These are phyloP conservation scores for Manduca sexta DNA, from an alignment of 1,140 invertebrate species.

Conservation along the genomic window DNA sequence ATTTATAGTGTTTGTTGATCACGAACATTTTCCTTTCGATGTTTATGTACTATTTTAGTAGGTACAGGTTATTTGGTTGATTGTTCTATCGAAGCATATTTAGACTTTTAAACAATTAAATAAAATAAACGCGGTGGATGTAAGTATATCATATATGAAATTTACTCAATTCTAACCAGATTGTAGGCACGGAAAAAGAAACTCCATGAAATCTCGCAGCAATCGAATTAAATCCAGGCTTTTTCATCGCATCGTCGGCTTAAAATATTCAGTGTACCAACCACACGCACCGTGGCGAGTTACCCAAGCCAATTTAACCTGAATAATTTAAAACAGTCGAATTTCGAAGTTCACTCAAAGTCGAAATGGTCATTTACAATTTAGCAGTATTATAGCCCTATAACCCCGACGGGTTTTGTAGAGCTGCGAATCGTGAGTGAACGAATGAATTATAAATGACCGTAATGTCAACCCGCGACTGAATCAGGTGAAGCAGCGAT, in stretches of 20 bases:
- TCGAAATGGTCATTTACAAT: constrained; percentile 57
- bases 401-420: constrained; percentile 36
- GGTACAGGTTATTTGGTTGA: too few species aligned
- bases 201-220: constrained; percentile 18
- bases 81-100: too few species aligned
- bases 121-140: too few species aligned
- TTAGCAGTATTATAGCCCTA: constrained; percentile 58
- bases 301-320: constrained; percentile 47
- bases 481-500: constrained; percentile 9
- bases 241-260: constrained; percentile 14
- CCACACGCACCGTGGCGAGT: constrained; percentile 17
- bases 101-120: too few species aligned
- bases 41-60: too few species aligned
- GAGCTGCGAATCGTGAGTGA: constrained; percentile 31
- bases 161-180: background rate
- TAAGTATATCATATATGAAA: too few species aligned
- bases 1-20: too few species aligned
- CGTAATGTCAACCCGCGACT: constrained; percentile 20
- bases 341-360: constrained; percentile 55
- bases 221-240: constrained; percentile 27
- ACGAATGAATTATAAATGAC: constrained; percentile 42
- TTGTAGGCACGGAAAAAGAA: constrained; percentile 4
- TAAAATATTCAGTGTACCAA: constrained; percentile 31
- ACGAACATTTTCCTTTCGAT: too few species aligned
- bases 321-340: constrained; percentile 50